These are phyloP conservation scores for Acanthoscelides obtectus DNA, from an alignment of 2,888 invertebrate genomes.

Conservation along the genomic window DNA sequence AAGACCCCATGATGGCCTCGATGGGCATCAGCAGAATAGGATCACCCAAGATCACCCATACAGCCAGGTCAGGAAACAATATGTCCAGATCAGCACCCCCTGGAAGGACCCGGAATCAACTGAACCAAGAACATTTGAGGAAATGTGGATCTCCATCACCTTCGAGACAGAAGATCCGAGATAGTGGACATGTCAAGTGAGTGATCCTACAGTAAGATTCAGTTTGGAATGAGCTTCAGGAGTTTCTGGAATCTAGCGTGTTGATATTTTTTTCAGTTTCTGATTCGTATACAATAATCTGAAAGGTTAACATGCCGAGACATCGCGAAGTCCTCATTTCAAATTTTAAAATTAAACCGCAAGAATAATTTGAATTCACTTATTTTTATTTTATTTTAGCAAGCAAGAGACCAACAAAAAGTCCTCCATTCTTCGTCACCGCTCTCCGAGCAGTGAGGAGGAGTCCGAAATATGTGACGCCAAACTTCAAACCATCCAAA, in stretches of 20 bases:
- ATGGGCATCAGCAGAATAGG: neutral
- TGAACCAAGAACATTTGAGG: constrained; percentile 18
- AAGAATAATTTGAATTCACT: no score
- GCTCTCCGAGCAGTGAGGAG: constrained; percentile 53
- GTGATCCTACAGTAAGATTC: no score
- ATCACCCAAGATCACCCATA: neutral
- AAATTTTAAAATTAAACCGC: no score
- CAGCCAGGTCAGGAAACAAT: neutral
- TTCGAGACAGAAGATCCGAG: constrained; percentile 17
- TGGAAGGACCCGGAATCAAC: constrained; percentile 14
- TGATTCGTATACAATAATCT: no score
- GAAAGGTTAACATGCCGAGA: no score
- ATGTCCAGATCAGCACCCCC: neutral
- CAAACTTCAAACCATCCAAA: constrained; percentile 61
- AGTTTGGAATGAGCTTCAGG: no score
- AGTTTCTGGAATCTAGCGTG: no score
- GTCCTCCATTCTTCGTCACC: constrained; percentile 36
- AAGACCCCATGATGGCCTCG: constrained; percentile 11
- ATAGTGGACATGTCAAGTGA: constrained; percentile 16
- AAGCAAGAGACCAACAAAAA: constrained; percentile 26
- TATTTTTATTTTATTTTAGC: constrained; percentile 11
- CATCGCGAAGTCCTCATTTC: no score
- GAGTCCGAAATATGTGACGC: constrained; percentile 64
- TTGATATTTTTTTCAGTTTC: no score
- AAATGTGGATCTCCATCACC: constrained; percentile 27